These are phyloP conservation scores for Acleris cristana DNA, from an alignment of 2,888 invertebrate genomes.

Conservation along the genomic window DNA sequence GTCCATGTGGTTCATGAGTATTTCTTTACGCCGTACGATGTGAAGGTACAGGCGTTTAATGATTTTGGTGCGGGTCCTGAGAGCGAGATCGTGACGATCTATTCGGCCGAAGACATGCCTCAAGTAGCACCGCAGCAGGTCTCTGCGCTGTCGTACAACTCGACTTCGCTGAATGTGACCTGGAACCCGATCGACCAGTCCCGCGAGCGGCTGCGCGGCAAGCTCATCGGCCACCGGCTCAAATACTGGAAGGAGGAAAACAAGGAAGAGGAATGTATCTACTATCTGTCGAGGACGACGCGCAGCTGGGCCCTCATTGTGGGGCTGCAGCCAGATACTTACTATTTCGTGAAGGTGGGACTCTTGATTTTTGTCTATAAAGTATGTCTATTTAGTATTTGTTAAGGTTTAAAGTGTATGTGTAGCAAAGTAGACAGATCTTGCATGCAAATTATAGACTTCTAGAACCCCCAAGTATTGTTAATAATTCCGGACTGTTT, in stretches of 20 bases:
- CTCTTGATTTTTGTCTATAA: background rate
- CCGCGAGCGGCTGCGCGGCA: constrained; percentile 93
- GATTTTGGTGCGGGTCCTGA: constrained; percentile 92
- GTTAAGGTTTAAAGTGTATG: no score
- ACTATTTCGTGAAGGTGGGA: constrained; percentile 93
- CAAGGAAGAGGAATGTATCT: constrained; percentile 90
- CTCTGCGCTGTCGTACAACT: constrained; percentile 91
- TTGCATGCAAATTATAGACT: no score
- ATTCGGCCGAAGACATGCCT: constrained; percentile 96
- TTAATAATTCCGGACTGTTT: no score
- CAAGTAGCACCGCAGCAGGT: constrained; percentile 94
- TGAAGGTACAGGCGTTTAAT: constrained; percentile 93
- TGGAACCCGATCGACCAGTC: constrained; percentile 95
- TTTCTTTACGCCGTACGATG: constrained; percentile 93
- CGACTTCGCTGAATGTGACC: constrained; percentile 95
- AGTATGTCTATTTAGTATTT: no score
- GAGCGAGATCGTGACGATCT: constrained; percentile 89
- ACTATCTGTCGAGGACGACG: constrained; percentile 92
- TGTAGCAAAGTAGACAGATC: no score
- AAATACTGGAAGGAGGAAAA: constrained; percentile 94
- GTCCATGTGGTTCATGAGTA: constrained; percentile 89
- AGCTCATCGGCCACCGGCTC: constrained; percentile 95
- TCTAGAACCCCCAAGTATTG: no score
- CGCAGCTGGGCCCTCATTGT: constrained; percentile 95
- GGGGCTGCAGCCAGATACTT: constrained; percentile 95